Evolutionary conservation across 2,888 invertebrate species (phyloP), one percentile per base, ranked within the genome.

Genomic region (Heliconius cydno): DNA sequence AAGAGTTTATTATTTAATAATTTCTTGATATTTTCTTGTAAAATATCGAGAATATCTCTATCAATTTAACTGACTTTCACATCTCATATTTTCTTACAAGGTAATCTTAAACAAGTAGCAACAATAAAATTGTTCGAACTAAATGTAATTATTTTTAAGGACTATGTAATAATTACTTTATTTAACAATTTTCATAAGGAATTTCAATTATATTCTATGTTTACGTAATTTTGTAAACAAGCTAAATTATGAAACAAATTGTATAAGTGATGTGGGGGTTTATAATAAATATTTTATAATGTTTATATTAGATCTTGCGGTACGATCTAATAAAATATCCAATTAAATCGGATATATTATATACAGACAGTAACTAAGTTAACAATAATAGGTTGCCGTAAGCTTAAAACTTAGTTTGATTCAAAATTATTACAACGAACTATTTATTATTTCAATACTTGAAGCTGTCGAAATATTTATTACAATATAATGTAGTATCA

Each of bases 401-500:
- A 57, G 57, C n/a, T 34, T n/a, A 60, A 25, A 60, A 60, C 15
- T 12, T 25, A n/a, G 3, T 73, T n/a, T 13, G 5, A 34, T 28
- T 2, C 1, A 52, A 46, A 71, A 46, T 19, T 25, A 71, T 25
- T 22, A 22, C 22, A 22, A 30, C 22, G 28, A 22, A 57, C 9
- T 22, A 57, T 52, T 57, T 72, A 57, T 72, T 30, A 57, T 28
- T 30, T 30, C n/a, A 30, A 72, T 57, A 57, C 19, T 57, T 57
- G 2, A 30, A 34, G 34, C 12, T 73, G 34, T 73, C 72, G 72
- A 76, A 81, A 80, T 80, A 81, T 76, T 66, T 46, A 57, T 76
- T 79, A 79, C 72, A 81, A 80, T 80, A 65, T 63, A 60, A 60
- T 60, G 72, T 73, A 60, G 76, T 57, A 78, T 65, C 46, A 79